Conservation (phyloP, 2,888 invertebrate genomes). For the Patella pellucida region DNA sequence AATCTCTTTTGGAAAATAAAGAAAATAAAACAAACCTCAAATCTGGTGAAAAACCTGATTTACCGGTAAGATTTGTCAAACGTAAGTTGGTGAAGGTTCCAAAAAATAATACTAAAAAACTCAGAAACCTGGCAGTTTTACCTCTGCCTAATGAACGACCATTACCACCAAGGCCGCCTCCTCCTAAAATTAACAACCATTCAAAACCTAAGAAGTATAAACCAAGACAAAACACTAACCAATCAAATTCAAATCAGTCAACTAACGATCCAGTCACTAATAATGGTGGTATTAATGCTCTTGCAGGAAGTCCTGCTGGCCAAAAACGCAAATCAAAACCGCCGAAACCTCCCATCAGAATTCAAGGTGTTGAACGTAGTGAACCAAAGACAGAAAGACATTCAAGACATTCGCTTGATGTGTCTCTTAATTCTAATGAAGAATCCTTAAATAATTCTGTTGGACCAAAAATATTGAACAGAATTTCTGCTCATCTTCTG, state of each 20-base stretch:
- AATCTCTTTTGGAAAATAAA: conserved; percentile 22
- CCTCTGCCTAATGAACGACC: conserved; percentile 19
- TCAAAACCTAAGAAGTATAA: not conserved
- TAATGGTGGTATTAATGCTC: not conserved
- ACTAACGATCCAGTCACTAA: not conserved
- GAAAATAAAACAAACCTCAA: conserved; percentile 20
- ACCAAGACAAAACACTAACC: not conserved
- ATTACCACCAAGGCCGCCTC: conserved; percentile 23
- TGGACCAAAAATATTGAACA: not conserved
- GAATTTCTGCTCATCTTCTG: conserved; percentile 6
- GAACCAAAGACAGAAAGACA: not conserved
- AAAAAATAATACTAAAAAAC: conserved; percentile 21
- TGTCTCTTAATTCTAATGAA: not conserved
- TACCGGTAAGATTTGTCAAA: conserved; percentile 49
- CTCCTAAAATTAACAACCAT: not conserved
- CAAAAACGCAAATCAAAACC: not conserved
- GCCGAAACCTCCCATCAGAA: conserved; percentile 2
- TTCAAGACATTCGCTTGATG: not conserved
- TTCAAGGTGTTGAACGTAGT: not conserved
- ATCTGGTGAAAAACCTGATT: conserved; percentile 38
- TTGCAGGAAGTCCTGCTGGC: not conserved
- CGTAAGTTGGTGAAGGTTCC: conserved; percentile 54
- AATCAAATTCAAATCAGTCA: not conserved
- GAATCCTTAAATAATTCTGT: not conserved
- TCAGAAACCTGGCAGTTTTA: conserved; percentile 17